Conservation (phyloP, 2,888 invertebrate species). For the Athetis lepigone region DNA sequence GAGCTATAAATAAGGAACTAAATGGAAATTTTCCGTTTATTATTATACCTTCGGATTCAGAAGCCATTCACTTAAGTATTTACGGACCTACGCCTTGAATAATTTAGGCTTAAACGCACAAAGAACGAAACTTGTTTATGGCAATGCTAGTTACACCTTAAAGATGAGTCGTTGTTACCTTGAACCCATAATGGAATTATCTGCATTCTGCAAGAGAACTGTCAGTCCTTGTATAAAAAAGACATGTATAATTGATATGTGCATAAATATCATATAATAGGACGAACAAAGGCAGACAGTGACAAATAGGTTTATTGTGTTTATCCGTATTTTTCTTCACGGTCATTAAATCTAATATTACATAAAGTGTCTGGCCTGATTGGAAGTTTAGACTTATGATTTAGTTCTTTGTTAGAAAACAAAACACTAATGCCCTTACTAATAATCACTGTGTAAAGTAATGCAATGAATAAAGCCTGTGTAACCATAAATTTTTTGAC, state of each 20-base stretch:
- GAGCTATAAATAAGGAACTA: conserved; percentile 1
- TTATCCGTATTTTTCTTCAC: conserved; percentile 42
- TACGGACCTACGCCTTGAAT: conserved; percentile 24
- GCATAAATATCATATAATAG: conserved; percentile 35
- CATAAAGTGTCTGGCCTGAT: background rate
- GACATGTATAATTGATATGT: conserved; percentile 43
- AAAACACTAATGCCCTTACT: background rate
- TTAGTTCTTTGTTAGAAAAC: conserved; percentile 9
- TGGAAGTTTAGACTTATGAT: background rate
- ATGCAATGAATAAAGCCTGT: too few species aligned
- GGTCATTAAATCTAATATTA: conserved; percentile 23
- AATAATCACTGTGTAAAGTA: too few species aligned
- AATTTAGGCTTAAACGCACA: conserved; percentile 26
- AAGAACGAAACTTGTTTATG: conserved; percentile 39
- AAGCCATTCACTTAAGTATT: conserved; percentile 27
- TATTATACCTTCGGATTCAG: conserved; percentile 27
- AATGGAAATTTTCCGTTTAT: conserved; percentile 18
- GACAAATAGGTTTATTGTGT: conserved; percentile 30
- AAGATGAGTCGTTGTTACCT: conserved; percentile 58
- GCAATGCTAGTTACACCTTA: conserved; percentile 19
- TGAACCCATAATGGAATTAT: conserved; percentile 65
- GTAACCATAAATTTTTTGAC: too few species aligned
- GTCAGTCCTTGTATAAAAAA: conserved; percentile 49
- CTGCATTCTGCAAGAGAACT: conserved; percentile 56
- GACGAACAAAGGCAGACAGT: conserved; percentile 44